phyloP scores from a whole-genome alignment of 2,888 invertebrate species.

The Metellina segmentata region DNA sequence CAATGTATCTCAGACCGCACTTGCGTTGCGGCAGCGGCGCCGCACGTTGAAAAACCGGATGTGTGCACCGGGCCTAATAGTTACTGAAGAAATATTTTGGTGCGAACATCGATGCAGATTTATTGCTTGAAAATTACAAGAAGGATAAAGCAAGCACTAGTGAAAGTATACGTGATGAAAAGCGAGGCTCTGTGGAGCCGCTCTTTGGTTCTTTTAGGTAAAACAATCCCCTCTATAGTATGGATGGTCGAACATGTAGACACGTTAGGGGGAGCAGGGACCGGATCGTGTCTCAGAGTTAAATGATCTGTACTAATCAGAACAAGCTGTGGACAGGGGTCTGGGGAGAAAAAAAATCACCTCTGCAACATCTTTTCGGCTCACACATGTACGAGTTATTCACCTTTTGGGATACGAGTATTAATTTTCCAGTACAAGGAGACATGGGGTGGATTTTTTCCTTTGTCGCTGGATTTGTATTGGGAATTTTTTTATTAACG shows the following conservation, averaged over 20 bases:
- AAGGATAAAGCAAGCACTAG: background rate
- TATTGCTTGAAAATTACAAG: background rate
- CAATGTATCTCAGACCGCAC: no score
- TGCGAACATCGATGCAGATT: no score
- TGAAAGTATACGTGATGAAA: background rate
- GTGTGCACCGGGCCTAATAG: no score
- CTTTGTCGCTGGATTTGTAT: no score
- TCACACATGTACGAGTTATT: background rate
- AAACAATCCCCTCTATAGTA: slow-evolving; percentile 19
- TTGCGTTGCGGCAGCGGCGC: no score
- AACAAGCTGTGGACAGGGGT: slow-evolving; percentile 71
- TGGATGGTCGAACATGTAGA: slow-evolving; percentile 45
- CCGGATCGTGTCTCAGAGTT: slow-evolving; percentile 63
- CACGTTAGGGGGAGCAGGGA: background rate
- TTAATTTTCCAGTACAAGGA: background rate
- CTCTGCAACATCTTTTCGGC: background rate
- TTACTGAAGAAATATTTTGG: no score
- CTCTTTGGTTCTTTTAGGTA: slow-evolving; percentile 27
- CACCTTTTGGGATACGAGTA: background rate
- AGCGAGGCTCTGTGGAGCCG: background rate
- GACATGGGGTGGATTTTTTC: background rate
- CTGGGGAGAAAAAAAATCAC: slow-evolving; percentile 3
- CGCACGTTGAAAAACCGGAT: no score
- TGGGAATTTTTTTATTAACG: no score
- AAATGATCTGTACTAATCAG: slow-evolving; percentile 76